A percentile compares a stretch with the other conserved stretches of the same genome.
Conservation (phyloP, 2,888 invertebrate species). For the Petrolisthes cinctipes region DNA sequence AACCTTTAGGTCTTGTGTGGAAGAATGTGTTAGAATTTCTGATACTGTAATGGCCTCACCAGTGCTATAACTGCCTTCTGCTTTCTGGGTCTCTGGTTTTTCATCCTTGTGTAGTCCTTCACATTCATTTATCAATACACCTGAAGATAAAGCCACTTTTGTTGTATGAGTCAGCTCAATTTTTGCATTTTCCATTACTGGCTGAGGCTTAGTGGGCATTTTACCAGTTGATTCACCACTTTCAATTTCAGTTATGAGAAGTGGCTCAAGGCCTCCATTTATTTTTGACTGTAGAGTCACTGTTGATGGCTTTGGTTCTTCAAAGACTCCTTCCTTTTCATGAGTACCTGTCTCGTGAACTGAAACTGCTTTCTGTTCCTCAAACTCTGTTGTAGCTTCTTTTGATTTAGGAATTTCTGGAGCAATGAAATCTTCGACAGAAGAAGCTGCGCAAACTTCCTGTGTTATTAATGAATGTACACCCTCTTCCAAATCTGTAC, state of each 20-base stretch:
- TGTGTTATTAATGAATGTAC: slow-evolving; percentile 41
- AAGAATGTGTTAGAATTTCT: slow-evolving; percentile 47
- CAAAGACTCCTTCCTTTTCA: slow-evolving; percentile 44
- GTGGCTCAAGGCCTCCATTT: slow-evolving; percentile 51
- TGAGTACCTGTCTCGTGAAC: slow-evolving; percentile 48
- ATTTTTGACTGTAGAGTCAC: slow-evolving; percentile 40
- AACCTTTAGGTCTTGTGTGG: slow-evolving; percentile 37
- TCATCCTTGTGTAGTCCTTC: slow-evolving; percentile 47
- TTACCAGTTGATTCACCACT: slow-evolving; percentile 49
- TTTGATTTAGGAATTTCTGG: slow-evolving; percentile 44
- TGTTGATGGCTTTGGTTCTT: slow-evolving; percentile 31
- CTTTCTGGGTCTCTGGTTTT: slow-evolving; percentile 41
- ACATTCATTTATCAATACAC: slow-evolving; percentile 43
- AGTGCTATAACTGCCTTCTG: slow-evolving; percentile 47
- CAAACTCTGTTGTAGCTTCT: slow-evolving; percentile 55
- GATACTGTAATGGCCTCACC: slow-evolving; percentile 53
- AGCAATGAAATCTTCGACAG: slow-evolving; percentile 33
- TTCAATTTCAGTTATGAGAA: slow-evolving; percentile 50
- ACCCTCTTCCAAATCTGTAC: slow-evolving; percentile 41
- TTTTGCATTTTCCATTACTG: slow-evolving; percentile 40
- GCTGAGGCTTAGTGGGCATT: slow-evolving; percentile 16
- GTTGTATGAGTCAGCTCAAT: slow-evolving; percentile 49
- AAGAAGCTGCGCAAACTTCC: slow-evolving; percentile 44
- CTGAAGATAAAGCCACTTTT: slow-evolving; percentile 50
- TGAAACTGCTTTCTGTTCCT: slow-evolving; percentile 51